Conservation (phyloP, 2,113 vertebrate genomes). For the Muntiacus reevesi region DNA sequence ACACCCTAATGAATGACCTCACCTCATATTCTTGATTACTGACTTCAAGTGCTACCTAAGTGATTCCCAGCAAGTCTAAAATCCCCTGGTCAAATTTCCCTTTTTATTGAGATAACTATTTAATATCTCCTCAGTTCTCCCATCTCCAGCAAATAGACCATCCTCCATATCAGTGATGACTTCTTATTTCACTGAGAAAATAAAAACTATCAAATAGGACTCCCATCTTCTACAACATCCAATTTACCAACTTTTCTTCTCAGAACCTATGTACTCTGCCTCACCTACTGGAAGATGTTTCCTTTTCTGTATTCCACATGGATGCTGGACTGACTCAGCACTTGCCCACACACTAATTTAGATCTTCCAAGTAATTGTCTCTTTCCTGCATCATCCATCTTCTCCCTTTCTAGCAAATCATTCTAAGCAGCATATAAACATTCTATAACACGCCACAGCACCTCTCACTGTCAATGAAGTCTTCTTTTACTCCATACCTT, state of each 20-base stretch:
- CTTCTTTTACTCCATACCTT: neutral
- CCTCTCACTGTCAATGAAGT: neutral
- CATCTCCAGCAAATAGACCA: neutral
- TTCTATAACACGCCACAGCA: neutral
- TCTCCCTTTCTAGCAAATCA: neutral
- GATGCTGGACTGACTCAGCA: neutral
- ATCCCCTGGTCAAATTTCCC: neutral
- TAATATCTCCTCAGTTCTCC: neutral
- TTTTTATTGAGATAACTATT: neutral
- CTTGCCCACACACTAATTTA: neutral
- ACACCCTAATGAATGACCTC: neutral
- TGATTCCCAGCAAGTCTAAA: neutral
- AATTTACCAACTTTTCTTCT: neutral
- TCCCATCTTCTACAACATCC: neutral
- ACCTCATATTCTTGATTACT: neutral
- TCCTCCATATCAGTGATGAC: neutral
- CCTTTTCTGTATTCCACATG: neutral
- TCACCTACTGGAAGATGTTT: neutral
- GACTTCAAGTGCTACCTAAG: neutral
- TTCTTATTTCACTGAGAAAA: neutral
- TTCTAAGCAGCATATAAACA: neutral
- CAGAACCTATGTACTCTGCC: neutral
- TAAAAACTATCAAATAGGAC: neutral
- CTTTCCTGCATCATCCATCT: neutral
- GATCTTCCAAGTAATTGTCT: neutral